A percentile compares a stretch with the other conserved stretches of the same genome.
These are phyloP conservation scores for Magallana gigas DNA, from an alignment of 1,140 invertebrate genomes.

Conservation along the genomic window DNA sequence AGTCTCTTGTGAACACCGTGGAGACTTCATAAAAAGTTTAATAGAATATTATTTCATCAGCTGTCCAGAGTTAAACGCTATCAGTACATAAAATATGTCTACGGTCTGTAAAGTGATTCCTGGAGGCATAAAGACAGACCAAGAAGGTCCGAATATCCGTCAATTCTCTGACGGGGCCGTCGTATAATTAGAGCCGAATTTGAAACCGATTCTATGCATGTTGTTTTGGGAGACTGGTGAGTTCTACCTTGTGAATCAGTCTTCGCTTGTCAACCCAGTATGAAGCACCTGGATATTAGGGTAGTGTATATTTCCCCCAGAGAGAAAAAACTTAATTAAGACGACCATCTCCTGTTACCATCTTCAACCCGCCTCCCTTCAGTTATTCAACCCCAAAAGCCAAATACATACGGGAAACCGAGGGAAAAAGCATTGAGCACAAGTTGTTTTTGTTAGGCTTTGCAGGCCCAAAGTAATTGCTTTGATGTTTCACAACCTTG, in stretches of 20 bases:
- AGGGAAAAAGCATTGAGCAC: slow-evolving; percentile 28
- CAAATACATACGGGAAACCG: slow-evolving; percentile 33
- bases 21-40: slow-evolving; percentile 41
- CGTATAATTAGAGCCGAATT: slow-evolving; percentile 53
- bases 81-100: slow-evolving; percentile 54
- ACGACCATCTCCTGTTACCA: slow-evolving; percentile 47
- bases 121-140: slow-evolving; percentile 35
- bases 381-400: slow-evolving; percentile 49
- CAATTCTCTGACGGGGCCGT: slow-evolving; percentile 41
- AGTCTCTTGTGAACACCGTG: slow-evolving; percentile 30
- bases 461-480: slow-evolving; percentile 40
- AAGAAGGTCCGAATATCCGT: slow-evolving; percentile 38
- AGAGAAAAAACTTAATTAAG: slow-evolving; percentile 56
- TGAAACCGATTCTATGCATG: slow-evolving; percentile 57
- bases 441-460: slow-evolving; percentile 44
- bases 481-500: slow-evolving; percentile 48
- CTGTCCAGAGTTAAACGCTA: slow-evolving; percentile 36
- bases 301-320: slow-evolving; percentile 44
- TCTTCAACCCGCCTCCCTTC: slow-evolving; percentile 41
- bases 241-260: slow-evolving; percentile 49
- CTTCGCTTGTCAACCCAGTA: slow-evolving; percentile 47
- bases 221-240: slow-evolving; percentile 54
- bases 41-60: slow-evolving; percentile 47
- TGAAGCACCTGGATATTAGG: slow-evolving; percentile 53
- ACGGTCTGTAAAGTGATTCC: slow-evolving; percentile 48